Evolutionary conservation across 2,113 vertebrate genomes (phyloP).

Genomic region (Raja brachyura): DNA sequence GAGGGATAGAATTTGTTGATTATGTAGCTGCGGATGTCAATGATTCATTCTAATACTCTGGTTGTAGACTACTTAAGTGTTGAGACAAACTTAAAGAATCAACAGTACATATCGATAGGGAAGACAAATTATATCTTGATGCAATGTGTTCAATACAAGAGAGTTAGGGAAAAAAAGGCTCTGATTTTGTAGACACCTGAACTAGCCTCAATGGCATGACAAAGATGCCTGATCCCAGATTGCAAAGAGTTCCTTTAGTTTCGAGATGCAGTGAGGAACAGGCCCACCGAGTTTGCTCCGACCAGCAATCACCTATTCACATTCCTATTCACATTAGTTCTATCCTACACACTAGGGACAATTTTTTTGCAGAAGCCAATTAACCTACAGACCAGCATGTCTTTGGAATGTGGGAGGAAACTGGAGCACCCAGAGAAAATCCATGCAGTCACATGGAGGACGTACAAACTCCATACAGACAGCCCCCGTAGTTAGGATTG

Average conservation of each 20-base stretch:
- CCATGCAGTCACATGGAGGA: too few species aligned
- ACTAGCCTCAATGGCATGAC: neutral
- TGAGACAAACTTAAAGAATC: neutral
- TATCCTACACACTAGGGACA: too few species aligned
- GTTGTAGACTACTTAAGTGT: neutral
- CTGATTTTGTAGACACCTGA: neutral
- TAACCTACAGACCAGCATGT: too few species aligned
- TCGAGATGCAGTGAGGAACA: too few species aligned
- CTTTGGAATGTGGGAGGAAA: too few species aligned
- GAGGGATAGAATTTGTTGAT: neutral
- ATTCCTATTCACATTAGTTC: too few species aligned
- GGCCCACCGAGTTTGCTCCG: too few species aligned
- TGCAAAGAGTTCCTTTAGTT: neutral
- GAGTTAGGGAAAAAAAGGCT: neutral
- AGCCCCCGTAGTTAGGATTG: too few species aligned
- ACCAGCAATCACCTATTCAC: too few species aligned
- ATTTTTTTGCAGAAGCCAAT: too few species aligned
- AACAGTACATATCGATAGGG: neutral
- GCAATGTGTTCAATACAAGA: neutral
- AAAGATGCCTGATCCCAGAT: neutral
- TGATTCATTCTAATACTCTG: neutral
- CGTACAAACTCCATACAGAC: too few species aligned
- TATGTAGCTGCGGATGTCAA: neutral
- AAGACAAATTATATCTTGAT: neutral
- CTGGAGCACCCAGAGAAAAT: too few species aligned